Evolutionary conservation across 1,140 invertebrate species (phyloP).

Genomic region (Trichonephila clavata): DNA sequence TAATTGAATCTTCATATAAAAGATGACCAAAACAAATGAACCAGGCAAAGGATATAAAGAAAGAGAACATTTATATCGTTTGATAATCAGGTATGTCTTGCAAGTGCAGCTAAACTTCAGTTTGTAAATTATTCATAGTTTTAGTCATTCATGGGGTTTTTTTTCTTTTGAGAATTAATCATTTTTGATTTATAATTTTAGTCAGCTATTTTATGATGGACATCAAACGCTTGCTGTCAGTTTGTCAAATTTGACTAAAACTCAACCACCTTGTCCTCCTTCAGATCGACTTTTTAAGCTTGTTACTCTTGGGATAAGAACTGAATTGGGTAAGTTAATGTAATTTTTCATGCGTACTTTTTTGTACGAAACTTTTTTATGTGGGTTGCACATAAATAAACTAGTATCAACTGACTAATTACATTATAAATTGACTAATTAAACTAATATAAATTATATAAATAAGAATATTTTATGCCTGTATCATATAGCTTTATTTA

Average conservation of each 20-base stretch:
- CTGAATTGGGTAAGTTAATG: conserved; percentile 87
- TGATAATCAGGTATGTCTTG: conserved; percentile 90
- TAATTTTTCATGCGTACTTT: not conserved
- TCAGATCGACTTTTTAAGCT: conserved; percentile 94
- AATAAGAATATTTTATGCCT: no score
- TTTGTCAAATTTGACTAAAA: conserved; percentile 89
- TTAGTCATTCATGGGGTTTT: not conserved
- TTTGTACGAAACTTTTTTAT: no score
- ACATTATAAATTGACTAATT: no score
- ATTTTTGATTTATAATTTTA: not conserved
- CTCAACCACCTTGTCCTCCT: conserved; percentile 95
- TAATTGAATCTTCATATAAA: not conserved
- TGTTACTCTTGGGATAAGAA: conserved; percentile 91
- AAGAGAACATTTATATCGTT: conserved; percentile 89
- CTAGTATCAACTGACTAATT: no score
- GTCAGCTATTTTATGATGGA: conserved; percentile 94
- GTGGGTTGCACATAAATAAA: no score
- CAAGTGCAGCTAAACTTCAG: not conserved
- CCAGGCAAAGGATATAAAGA: conserved; percentile 79
- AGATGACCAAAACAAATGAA: not conserved
- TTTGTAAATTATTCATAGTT: not conserved
- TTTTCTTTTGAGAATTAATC: not conserved
- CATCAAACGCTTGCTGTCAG: conserved; percentile 93
- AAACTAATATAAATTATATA: no score
- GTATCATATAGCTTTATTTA: no score